phyloP scores from a whole-genome alignment of 2,797 vertebrate genomes.

The Ammospiza maritima region DNA sequence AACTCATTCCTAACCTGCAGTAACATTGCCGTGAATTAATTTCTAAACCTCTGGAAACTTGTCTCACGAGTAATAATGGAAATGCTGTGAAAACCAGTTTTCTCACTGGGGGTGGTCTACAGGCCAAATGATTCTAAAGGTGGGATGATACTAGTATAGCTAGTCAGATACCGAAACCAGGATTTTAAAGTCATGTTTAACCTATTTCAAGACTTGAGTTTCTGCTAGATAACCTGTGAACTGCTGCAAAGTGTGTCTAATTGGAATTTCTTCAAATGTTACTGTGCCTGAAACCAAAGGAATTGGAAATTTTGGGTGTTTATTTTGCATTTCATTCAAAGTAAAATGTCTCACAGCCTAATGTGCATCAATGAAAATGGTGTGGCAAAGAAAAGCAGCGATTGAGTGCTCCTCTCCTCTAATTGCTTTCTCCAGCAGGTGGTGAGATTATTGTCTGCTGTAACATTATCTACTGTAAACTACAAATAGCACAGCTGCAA shows the following conservation, averaged over 20 bases:
- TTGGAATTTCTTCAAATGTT: constrained; percentile 34
- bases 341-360: not conserved
- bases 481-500: constrained; percentile 65
- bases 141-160: not conserved
- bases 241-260: not conserved
- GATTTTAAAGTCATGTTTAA: constrained; percentile 31
- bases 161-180: constrained; percentile 38
- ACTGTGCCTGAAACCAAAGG: not conserved
- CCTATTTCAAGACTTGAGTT: not conserved
- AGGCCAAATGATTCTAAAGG: constrained; percentile 11
- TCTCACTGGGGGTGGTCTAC: not conserved
- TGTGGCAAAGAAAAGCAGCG: constrained; percentile 26
- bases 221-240: constrained; percentile 4
- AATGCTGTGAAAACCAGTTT: not conserved
- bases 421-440: constrained; percentile 67
- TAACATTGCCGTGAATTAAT: not conserved
- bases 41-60: not conserved
- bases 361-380: constrained; percentile 25
- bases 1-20: not conserved
- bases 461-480: constrained; percentile 41
- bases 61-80: not conserved
- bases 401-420: constrained; percentile 27
- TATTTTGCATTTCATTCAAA: constrained; percentile 49
- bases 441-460: constrained; percentile 66
- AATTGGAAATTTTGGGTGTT: constrained; percentile 26